Percentiles rank a stretch among this genome's conserved stretches.
Evolutionary conservation across 2,113 vertebrate species (phyloP).

Genomic region (Lepus europaeus): DNA sequence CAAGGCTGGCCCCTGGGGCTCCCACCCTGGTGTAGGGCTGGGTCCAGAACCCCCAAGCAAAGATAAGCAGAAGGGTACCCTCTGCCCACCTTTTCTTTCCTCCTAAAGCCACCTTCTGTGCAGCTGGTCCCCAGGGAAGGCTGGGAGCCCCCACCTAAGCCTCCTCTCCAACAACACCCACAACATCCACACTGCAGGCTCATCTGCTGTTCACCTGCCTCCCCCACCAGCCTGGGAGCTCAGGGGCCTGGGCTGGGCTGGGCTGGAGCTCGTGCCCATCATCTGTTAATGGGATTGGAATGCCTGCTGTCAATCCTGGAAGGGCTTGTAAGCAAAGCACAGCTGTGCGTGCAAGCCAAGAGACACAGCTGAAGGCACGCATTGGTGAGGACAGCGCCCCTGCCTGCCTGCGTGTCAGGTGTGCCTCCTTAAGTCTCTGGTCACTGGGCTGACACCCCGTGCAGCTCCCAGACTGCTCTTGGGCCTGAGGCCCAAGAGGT

Average conservation of each 20-base stretch:
- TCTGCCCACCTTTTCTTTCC: not conserved
- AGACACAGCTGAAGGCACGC: not conserved
- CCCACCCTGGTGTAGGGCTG: not conserved
- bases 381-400: not conserved
- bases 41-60: not conserved
- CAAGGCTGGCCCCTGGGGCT: not conserved
- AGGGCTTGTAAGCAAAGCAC: no score
- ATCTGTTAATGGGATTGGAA: no score
- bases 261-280: no score
- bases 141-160: not conserved
- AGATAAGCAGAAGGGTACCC: not conserved
- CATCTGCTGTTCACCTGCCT: not conserved
- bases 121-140: no score
- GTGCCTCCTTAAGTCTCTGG: not conserved
- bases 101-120: not conserved
- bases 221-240: not conserved
- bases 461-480: not conserved
- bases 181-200: fast-evolving
- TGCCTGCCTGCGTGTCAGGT: not conserved
- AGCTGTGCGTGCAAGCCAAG: not conserved
- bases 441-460: not conserved
- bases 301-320: no score
- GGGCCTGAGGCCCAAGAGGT: not conserved
- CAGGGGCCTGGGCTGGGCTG: no score
- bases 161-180: not conserved